Base-by-base conservation (phyloP, 2,888 invertebrate species). In the Perizoma flavofasciatum region DNA sequence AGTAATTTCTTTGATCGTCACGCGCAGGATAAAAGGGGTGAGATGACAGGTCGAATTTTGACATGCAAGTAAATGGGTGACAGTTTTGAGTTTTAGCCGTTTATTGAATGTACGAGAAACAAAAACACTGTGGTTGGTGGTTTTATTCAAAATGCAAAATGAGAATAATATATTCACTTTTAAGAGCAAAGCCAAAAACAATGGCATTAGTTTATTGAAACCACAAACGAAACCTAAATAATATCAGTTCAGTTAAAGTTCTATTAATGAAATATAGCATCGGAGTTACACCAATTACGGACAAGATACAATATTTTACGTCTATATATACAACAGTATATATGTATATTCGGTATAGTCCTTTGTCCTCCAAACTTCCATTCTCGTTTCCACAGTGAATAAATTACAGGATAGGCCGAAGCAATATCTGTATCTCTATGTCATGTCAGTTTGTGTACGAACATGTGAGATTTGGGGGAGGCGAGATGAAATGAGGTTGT, bases 1-100 rank as follows among this genome's bases (percentile, higher is more conserved):
- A 81, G 22, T 22, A 85, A 87, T 84, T 87, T 88, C 88, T 91
- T 90, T 89, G 89, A 89, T 88, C 83, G 82, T 80, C 75, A 83
- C 82, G 79, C 80, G 75, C 53, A 57, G 76, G 72, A 87, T 85
- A 89, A 90, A 83, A 81, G 81, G 71, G 63, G 54, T 43, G 43
- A 54, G 63, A 63, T 88, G 91, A 88, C 90, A 89, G 84, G 77
- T 73, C 71, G 69, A 70, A 61, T 63, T 73, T 65, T 74, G 76
- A 82, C 79, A 89, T 89, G 86, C 82, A 85, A 37, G 7, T 22
- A 22, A 85, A 84, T 82, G 71, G 79, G 75, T 73, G 68, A 68
- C 66, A 64, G 66, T 73, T 71, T 78, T 61, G 37, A 49, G 53
- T 53, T 61, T 61, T 61, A 66, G 61, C 62, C 66, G 75, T 75